Conservation (phyloP, 2,797 vertebrate genomes). For the Iguana delicatissima region DNA sequence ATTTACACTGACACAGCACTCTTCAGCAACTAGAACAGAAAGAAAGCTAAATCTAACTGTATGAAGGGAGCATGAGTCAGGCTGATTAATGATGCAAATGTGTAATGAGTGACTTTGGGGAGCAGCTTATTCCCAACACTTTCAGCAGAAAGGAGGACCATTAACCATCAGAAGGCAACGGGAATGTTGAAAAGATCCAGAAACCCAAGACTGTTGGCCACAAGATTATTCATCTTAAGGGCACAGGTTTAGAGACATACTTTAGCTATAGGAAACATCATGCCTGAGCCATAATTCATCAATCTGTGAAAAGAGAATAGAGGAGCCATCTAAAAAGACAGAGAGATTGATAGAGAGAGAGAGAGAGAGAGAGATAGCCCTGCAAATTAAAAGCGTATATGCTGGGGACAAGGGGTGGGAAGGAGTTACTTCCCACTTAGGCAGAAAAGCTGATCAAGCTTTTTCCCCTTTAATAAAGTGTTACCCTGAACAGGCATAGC, state of each 20-base stretch:
- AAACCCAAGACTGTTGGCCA: background rate
- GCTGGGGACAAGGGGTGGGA: no score
- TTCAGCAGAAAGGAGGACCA: background rate
- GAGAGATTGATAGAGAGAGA: background rate
- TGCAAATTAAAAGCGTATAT: slow-evolving; percentile 43
- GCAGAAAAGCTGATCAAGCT: background rate
- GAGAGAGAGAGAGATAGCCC: background rate
- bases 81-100: background rate
- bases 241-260: background rate
- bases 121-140: slow-evolving; percentile 23
- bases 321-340: background rate
- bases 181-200: background rate
- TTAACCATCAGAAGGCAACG: background rate
- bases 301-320: background rate
- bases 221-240: background rate
- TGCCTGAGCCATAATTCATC: slow-evolving; percentile 7
- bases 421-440: background rate
- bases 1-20: background rate
- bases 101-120: background rate
- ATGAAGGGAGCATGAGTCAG: background rate
- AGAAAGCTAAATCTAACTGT: background rate
- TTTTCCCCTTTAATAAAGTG: slow-evolving; percentile 34
- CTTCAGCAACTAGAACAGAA: background rate
- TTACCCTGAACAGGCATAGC: slow-evolving; percentile 60
- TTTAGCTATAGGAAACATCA: slow-evolving; percentile 24